Evolutionary conservation across 2,797 vertebrate species (phyloP).

Genomic region (Sebastes glaucus): DNA sequence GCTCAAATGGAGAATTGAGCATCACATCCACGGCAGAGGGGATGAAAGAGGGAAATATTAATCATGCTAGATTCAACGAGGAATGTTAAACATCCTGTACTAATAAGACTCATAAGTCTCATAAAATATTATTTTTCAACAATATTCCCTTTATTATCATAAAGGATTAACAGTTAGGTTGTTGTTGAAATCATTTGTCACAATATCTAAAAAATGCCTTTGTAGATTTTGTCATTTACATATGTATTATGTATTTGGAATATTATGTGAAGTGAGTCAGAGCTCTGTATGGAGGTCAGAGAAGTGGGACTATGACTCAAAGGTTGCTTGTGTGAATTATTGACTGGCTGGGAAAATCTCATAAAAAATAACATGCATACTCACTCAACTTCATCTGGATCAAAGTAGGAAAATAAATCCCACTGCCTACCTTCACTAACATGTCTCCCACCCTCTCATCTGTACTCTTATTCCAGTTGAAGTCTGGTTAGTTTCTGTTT

Average conservation of each 20-base stretch:
- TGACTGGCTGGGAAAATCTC: constrained; percentile 44
- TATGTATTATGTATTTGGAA: constrained; percentile 17
- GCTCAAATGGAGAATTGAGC: constrained; percentile 1
- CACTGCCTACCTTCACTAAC: constrained; percentile 4
- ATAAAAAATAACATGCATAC: constrained; percentile 42
- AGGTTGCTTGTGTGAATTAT: constrained; percentile 59
- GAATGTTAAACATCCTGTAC: not conserved
- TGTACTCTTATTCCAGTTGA: not conserved
- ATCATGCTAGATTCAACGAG: not conserved
- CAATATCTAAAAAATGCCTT: not conserved
- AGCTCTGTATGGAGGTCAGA: constrained; percentile 53
- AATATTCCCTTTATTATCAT: not conserved
- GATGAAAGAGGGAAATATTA: constrained; percentile 22
- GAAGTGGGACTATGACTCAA: constrained; percentile 58
- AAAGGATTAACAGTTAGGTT: not conserved
- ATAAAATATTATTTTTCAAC: not conserved
- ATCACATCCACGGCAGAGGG: not conserved
- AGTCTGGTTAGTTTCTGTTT: not conserved
- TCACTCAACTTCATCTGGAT: constrained; percentile 34
- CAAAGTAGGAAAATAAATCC: constrained; percentile 42
- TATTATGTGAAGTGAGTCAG: constrained; percentile 54
- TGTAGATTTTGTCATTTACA: not conserved
- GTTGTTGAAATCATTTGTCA: not conserved
- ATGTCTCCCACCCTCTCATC: not conserved
- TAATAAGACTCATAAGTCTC: not conserved